These are phyloP conservation scores for Eupeodes corollae DNA, from an alignment of 1,140 invertebrate genomes.

Conservation along the genomic window DNA sequence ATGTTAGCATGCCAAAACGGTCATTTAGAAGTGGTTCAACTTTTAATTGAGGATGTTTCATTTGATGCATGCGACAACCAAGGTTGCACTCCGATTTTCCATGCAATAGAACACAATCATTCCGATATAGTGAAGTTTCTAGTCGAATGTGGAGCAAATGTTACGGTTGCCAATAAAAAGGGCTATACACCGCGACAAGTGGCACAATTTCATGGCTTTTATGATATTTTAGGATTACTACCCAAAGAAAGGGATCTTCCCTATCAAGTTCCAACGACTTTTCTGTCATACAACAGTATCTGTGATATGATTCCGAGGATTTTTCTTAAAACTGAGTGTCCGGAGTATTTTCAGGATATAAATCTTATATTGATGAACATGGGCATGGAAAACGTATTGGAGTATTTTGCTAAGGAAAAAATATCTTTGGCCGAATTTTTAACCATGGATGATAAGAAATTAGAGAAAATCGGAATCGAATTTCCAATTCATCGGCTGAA, in stretches of 20 bases:
- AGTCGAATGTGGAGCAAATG: conserved; percentile 31
- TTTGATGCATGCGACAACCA: conserved; percentile 38
- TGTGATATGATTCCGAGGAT: conserved; percentile 29
- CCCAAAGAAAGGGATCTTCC: conserved; percentile 15
- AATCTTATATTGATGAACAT: conserved; percentile 33
- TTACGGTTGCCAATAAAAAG: conserved; percentile 31
- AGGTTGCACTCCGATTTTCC: conserved; percentile 39
- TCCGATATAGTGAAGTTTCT: conserved; percentile 36
- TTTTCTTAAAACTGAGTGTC: conserved; percentile 32
- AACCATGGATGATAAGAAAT: conserved; percentile 27
- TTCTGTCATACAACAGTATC: conserved; percentile 20
- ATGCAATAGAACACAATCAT: conserved; percentile 39
- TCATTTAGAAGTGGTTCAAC: conserved; percentile 29
- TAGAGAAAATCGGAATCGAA: conserved; percentile 30
- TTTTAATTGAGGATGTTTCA: conserved; percentile 33
- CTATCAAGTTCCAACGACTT: conserved; percentile 19
- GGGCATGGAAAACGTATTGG: conserved; percentile 24
- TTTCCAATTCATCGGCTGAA: conserved; percentile 37
- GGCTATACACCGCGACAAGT: conserved; percentile 37
- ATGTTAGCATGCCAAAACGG: conserved; percentile 40
- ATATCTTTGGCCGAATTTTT: conserved; percentile 37
- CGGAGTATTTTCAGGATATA: conserved; percentile 39
- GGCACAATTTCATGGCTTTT: conserved; percentile 35
- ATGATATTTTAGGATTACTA: conserved; percentile 36
- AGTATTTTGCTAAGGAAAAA: conserved; percentile 30